Evolutionary conservation across 2,888 invertebrate genomes (phyloP).

Genomic region (Notodromas monacha): DNA sequence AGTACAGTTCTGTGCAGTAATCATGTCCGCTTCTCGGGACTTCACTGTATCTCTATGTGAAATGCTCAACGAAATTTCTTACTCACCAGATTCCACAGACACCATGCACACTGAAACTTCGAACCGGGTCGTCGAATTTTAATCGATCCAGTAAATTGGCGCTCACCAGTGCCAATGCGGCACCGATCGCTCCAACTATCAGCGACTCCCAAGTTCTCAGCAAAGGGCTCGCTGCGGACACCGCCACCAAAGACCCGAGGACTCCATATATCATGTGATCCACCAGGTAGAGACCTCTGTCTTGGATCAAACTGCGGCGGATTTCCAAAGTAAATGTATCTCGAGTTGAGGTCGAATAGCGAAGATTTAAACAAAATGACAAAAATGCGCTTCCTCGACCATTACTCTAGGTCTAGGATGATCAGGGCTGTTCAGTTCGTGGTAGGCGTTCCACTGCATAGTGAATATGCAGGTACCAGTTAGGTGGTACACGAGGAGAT

Average conservation of each 20-base stretch:
- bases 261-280: constrained; percentile 60
- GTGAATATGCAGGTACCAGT: too few relatives aligned
- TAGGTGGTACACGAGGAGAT: too few relatives aligned
- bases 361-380: too few relatives aligned
- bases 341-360: too few relatives aligned
- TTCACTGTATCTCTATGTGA: constrained; percentile 18
- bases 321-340: too few relatives aligned
- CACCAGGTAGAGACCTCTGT: constrained; percentile 37
- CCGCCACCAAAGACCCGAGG: constrained; percentile 48
- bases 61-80: neutral
- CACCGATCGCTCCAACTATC: neutral
- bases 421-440: too few relatives aligned
- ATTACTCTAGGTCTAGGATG: too few relatives aligned
- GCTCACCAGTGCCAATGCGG: neutral
- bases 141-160: neutral
- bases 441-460: too few relatives aligned
- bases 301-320: constrained; percentile 22
- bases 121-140: neutral
- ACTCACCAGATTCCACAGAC: neutral
- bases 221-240: constrained; percentile 27
- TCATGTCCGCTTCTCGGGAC: neutral
- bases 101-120: neutral
- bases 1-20: too few relatives aligned
- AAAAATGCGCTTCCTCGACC: too few relatives aligned
- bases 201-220: neutral